Evolutionary conservation across 2,797 vertebrate species (phyloP).

Genomic region (Rhinichthys osculus): DNA sequence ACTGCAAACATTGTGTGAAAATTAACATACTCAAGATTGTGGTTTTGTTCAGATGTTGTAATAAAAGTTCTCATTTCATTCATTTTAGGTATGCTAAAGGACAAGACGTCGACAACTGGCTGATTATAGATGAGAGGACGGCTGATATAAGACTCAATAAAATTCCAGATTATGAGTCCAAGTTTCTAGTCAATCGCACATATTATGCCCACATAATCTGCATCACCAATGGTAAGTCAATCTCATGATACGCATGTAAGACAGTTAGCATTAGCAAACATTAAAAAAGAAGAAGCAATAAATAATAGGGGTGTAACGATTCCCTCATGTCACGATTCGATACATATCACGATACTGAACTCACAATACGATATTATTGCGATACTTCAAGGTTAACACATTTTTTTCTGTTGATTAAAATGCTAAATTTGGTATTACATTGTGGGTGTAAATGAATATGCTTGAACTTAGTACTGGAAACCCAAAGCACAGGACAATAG

Average conservation of each 20-base stretch:
- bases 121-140: slow-evolving; percentile 83
- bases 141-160: slow-evolving; percentile 86
- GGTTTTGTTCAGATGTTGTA: not conserved
- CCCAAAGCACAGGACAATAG: no score
- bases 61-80: not conserved
- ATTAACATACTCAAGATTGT: not conserved
- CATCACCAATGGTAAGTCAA: slow-evolving; percentile 81
- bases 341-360: no score
- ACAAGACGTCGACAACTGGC: slow-evolving; percentile 81
- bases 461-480: no score
- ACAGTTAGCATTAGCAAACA: not conserved
- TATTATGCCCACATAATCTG: slow-evolving; percentile 85
- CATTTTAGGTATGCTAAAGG: slow-evolving; percentile 83
- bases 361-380: no score
- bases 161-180: slow-evolving; percentile 81
- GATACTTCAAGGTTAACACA: no score
- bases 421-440: no score
- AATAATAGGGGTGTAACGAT: no score
- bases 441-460: no score
- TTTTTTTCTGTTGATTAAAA: no score
- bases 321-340: no score
- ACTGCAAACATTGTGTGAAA: not conserved
- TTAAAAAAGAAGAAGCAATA: not conserved
- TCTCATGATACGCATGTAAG: not conserved
- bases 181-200: slow-evolving; percentile 79